Conservation (phyloP, 2,113 vertebrate genomes). For the Corythaeola cristata region DNA sequence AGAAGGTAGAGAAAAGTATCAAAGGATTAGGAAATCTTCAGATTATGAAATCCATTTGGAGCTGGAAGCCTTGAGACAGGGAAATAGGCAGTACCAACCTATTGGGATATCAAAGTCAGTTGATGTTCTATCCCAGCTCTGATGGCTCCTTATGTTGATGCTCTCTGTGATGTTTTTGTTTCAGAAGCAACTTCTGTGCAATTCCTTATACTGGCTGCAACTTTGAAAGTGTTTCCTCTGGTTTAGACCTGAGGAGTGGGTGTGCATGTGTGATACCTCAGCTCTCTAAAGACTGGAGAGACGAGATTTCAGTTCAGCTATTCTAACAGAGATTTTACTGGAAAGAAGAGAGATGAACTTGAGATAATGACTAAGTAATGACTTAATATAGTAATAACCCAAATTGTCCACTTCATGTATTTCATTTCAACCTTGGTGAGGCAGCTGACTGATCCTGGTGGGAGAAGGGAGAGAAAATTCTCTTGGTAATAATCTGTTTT, state of each 20-base stretch:
- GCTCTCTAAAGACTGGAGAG: neutral
- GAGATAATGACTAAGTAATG: neutral
- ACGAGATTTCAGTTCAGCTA: neutral
- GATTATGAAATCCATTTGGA: neutral
- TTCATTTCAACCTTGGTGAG: neutral
- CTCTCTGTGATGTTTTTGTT: neutral
- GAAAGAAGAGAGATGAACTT: neutral
- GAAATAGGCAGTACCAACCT: neutral
- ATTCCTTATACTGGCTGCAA: neutral
- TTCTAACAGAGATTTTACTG: neutral
- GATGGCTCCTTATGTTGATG: neutral
- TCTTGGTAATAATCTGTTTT: neutral
- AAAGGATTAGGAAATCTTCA: neutral
- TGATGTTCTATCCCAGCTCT: neutral
- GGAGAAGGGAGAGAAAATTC: neutral
- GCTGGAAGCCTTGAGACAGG: neutral
- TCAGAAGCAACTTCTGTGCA: neutral
- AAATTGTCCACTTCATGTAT: neutral
- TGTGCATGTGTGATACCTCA: neutral
- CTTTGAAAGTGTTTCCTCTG: neutral
- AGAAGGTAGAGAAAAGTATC: neutral
- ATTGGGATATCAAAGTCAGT: rapidly evolving
- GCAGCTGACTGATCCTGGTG: neutral
- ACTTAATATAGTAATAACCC: neutral
- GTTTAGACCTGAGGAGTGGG: rapidly evolving